Base-by-base conservation (phyloP, 1,140 invertebrate genomes). In the Dinoponera quadriceps region DNA sequence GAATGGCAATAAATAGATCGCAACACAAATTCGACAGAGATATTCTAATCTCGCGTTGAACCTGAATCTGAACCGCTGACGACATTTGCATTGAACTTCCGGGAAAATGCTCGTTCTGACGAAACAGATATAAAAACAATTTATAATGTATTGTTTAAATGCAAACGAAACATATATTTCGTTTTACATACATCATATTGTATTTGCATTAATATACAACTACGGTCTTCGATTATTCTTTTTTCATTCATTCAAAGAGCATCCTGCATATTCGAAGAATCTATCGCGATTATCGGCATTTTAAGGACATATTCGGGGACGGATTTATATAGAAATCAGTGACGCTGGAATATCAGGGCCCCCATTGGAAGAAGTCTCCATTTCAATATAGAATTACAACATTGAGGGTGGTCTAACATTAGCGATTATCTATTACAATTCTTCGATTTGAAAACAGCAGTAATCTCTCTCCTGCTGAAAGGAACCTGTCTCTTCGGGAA, bases 121-220 rank as follows among this genome's bases (percentile, higher is more conserved):
- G 3, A 5, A 68, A 68, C 69, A 59, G 44, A 25, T 69, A 57
- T 29, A n/a, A 20, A 66, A 80, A 69, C 33, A 27, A 57, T 69
- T 66, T 78, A 38, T 55, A 77, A 38, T 1, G 54, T 25, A 54
- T 3, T 65, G 2, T 22, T 22, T 20, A 38, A 22, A 2, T 14
- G 29, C 27, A 22, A 29, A 63, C 29, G n/a, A n/a, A 63, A 20
- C 38, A 49, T 14, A 63, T 38, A 63, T 49, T 49, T 44, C 38
- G 11, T 62, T 22, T 63, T 14, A 22, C 16, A 25, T 59, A 22
- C 72, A 48, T 74, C 55, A 13, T n/a, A 22, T 44, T 54, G 44
- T 16, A 16, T 77, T n/a, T n/a, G n/a, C 60, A 18, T 77, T 77
- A 75, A 20, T 54, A 55, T 77, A 27, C 48, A 77, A 66, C 33